A percentile compares a stretch with the other conserved stretches of the same genome.
These are phyloP conservation scores for Bradysia coprophila DNA, from an alignment of 1,140 invertebrate genomes.

Conservation along the genomic window DNA sequence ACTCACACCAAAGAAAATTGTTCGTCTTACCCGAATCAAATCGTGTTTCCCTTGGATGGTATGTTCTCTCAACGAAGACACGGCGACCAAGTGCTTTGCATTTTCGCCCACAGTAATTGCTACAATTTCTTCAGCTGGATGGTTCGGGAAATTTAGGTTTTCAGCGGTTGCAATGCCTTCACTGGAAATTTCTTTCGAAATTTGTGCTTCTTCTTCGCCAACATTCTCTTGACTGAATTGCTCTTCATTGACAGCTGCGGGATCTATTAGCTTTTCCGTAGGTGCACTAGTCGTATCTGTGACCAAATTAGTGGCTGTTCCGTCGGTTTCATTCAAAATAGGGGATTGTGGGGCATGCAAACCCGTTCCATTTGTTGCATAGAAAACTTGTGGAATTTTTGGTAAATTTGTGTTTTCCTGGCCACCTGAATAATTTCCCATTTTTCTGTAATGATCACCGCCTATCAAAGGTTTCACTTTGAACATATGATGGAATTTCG, in stretches of 20 bases:
- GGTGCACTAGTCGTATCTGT: too few species aligned
- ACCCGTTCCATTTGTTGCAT: too few species aligned
- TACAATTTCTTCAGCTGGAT: slow-evolving; percentile 5
- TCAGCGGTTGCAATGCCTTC: neutral
- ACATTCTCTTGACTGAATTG: too few species aligned
- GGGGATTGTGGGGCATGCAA: too few species aligned
- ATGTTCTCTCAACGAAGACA: neutral
- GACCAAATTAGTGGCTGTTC: too few species aligned
- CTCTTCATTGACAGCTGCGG: slow-evolving; percentile 7
- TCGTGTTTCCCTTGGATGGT: neutral
- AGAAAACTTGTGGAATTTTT: too few species aligned
- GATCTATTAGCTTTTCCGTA: too few species aligned
- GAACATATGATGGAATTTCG: too few species aligned
- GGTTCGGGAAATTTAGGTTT: neutral
- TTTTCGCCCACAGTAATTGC: slow-evolving; percentile 3
- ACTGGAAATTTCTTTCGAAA: neutral
- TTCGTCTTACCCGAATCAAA: neutral
- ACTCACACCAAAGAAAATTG: neutral
- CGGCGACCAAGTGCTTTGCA: slow-evolving; percentile 3
- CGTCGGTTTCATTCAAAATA: neutral
- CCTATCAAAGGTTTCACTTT: too few species aligned
- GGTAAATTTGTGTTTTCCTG: too few species aligned
- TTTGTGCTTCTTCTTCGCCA: neutral
- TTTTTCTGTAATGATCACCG: too few species aligned
- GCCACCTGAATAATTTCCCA: too few species aligned